phyloP scores from a whole-genome alignment of 92 coral and sea anemone genomes.

The Paragorgia papillata region DNA sequence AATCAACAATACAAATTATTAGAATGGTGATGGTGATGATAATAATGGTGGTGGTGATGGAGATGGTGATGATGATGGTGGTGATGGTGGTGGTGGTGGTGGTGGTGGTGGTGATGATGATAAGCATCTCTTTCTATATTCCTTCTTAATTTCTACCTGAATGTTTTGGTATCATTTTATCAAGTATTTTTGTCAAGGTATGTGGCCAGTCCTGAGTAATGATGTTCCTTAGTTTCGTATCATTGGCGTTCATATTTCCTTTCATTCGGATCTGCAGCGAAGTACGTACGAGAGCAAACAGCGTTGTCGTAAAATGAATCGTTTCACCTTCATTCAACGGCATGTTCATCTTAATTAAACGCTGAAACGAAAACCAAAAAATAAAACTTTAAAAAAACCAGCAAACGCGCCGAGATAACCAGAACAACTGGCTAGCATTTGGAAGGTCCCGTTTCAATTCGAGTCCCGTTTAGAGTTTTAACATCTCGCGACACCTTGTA shows the following conservation, averaged over 20 bases:
- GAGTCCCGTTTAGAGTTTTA: too few species aligned
- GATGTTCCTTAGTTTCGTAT: constrained; percentile 89
- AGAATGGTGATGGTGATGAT: constrained; percentile 13
- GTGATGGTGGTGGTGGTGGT: constrained; percentile 1
- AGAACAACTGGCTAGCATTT: too few species aligned
- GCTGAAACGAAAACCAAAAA: constrained; percentile 63
- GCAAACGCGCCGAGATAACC: too few species aligned
- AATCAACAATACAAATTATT: too few species aligned
- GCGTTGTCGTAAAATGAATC: constrained; percentile 86
- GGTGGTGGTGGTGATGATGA: background rate
- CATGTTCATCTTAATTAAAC: constrained; percentile 97
- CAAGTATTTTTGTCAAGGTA: constrained; percentile 64
- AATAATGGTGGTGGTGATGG: background rate
- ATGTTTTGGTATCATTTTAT: constrained; percentile 89
- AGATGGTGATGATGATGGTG: constrained; percentile 4
- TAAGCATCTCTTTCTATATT: background rate
- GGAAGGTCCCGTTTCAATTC: too few species aligned
- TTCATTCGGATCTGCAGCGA: constrained; percentile 85
- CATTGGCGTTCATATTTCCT: constrained; percentile 98
- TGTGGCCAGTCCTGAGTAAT: constrained; percentile 92
- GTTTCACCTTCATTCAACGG: constrained; percentile 82
- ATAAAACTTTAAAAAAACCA: too few species aligned
- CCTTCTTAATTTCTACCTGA: constrained; percentile 59
- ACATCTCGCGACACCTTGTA: too few species aligned
- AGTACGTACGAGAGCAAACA: constrained; percentile 91